These are phyloP conservation scores for Dasypogon diadema DNA, from an alignment of 2,888 invertebrate species.

Conservation along the genomic window DNA sequence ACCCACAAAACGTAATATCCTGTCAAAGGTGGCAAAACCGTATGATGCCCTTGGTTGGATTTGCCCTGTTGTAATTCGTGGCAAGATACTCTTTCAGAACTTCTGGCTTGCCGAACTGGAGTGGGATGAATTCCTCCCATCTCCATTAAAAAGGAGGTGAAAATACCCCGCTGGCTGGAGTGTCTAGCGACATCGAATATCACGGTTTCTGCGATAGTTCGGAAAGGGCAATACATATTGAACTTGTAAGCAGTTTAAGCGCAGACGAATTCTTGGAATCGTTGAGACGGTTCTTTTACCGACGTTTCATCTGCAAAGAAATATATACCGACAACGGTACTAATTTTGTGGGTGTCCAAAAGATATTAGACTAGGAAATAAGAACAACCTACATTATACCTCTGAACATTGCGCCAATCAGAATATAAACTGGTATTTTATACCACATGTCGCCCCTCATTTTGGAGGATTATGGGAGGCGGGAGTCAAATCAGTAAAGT, in stretches of 20 bases:
- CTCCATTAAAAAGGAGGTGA: too few relatives aligned
- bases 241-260: conserved; percentile 24
- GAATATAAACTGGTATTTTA: conserved; percentile 57
- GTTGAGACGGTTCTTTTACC: conserved; percentile 52
- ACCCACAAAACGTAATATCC: too few relatives aligned
- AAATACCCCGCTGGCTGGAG: too few relatives aligned
- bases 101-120: too few relatives aligned
- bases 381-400: not conserved
- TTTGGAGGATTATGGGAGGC: conserved; percentile 49
- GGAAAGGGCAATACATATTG: conserved; percentile 35
- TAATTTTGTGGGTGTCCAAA: not conserved
- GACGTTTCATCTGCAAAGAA: conserved; percentile 24
- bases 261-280: conserved; percentile 46
- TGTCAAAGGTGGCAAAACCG: too few relatives aligned
- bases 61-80: too few relatives aligned
- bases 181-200: too few relatives aligned
- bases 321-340: not conserved
- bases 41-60: too few relatives aligned
- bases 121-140: too few relatives aligned
- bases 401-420: not conserved
- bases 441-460: conserved; percentile 7
- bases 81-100: too few relatives aligned
- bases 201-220: too few relatives aligned
- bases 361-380: not conserved
- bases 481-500: conserved; percentile 3